Percentiles rank a stretch among this genome's conserved stretches.
phyloP scores from a whole-genome alignment of 2,113 vertebrate species.

The Microtus richardsoni region DNA sequence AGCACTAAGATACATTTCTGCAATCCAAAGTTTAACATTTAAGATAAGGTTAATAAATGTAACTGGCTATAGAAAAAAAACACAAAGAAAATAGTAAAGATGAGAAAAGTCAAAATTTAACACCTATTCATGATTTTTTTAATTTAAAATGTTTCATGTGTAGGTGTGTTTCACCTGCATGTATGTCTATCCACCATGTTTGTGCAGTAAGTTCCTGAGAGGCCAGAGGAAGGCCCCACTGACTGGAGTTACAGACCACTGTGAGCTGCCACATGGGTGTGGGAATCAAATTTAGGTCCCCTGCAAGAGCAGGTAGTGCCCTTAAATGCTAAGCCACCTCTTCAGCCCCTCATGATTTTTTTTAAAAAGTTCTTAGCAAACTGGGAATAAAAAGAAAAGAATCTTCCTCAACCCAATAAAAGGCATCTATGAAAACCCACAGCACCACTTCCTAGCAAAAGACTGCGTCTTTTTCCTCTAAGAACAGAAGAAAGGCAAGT shows the following conservation, averaged over 20 bases:
- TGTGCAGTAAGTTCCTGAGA: background rate
- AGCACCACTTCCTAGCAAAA: background rate
- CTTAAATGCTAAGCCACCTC: background rate
- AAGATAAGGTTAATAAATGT: background rate
- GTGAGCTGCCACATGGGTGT: background rate
- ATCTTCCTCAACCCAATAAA: background rate
- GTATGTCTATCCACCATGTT: background rate
- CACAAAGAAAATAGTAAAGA: background rate
- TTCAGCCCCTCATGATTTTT: background rate
- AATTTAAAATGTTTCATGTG: background rate
- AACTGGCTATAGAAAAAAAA: background rate
- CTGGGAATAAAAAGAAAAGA: background rate
- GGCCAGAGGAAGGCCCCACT: background rate
- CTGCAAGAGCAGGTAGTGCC: background rate
- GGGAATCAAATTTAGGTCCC: background rate
- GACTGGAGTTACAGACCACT: background rate
- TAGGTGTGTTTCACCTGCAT: background rate
- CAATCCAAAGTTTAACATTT: conserved; percentile 17
- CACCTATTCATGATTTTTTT: background rate
- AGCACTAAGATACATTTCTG: background rate
- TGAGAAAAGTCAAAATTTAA: background rate
- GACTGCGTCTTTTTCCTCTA: background rate
- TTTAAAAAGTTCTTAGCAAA: background rate
- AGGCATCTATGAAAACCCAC: background rate
- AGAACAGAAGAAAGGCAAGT: background rate